Evolutionary conservation across 2,888 invertebrate genomes (phyloP).

Genomic region (Dioctria linearis): DNA sequence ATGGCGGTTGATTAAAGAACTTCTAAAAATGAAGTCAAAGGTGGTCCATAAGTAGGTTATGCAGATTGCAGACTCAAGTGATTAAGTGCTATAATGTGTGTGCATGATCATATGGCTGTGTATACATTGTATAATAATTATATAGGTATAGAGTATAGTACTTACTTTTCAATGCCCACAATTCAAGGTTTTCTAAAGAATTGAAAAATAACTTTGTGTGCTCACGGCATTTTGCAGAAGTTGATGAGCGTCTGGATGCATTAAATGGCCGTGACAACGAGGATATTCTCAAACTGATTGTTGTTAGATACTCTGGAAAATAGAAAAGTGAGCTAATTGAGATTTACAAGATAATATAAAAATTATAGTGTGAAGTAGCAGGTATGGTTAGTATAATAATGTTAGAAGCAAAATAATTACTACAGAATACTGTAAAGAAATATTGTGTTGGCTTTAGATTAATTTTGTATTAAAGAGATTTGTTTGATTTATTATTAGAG

Average conservation of each 20-base stretch:
- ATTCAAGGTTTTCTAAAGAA: constrained; percentile 57
- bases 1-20: constrained; percentile 3
- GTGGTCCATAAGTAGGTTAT: constrained; percentile 24
- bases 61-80: not conserved
- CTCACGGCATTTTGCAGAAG: constrained; percentile 55
- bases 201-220: constrained; percentile 56
- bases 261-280: constrained; percentile 55
- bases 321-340: not conserved
- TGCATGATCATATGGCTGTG: not conserved
- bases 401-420: too few species aligned
- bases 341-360: too few species aligned
- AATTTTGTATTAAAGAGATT: not conserved
- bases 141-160: constrained; percentile 7
- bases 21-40: constrained; percentile 10
- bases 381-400: too few species aligned
- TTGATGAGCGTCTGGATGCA: constrained; percentile 52
- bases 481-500: not conserved
- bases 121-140: too few species aligned
- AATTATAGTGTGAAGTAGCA: too few species aligned
- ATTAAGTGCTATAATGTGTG: not conserved
- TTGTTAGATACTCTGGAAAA: constrained; percentile 54
- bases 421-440: too few species aligned
- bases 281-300: constrained; percentile 53
- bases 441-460: too few species aligned
- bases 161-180: constrained; percentile 60